Percentiles rank a stretch among this genome's conserved stretches.
phyloP scores from a whole-genome alignment of 2,888 invertebrate species.

The Nipponacmea schrenckii region DNA sequence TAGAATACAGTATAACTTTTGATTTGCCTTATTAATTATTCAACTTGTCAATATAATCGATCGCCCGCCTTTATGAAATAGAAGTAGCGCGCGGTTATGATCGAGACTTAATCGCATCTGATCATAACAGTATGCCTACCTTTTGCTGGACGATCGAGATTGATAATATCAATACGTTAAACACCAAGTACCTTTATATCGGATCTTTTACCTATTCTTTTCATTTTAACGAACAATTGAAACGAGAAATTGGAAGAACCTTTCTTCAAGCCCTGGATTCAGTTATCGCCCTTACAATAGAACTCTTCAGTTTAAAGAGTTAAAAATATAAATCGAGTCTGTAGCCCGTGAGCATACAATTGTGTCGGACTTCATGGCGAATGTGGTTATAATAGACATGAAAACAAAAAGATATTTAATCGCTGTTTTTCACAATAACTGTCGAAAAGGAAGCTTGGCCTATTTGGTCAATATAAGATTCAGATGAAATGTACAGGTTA shows the following conservation, averaged over 20 bases:
- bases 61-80: not conserved
- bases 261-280: not conserved
- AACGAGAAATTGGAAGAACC: not conserved
- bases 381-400: not conserved
- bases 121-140: not conserved
- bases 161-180: not conserved
- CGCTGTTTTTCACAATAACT: not conserved
- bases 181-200: not conserved
- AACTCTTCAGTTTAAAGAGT: not conserved
- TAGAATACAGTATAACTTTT: not conserved
- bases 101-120: not conserved
- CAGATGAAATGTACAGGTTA: not conserved
- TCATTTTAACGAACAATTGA: slow-evolving; percentile 1
- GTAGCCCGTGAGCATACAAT: not conserved
- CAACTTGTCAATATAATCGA: slow-evolving; percentile 6
- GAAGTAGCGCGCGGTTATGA: not conserved
- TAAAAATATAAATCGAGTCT: not conserved
- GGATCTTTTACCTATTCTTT: not conserved
- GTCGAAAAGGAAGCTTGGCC: not conserved
- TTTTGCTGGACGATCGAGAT: not conserved
- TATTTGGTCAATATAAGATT: not conserved
- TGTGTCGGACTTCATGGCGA: not conserved
- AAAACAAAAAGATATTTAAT: not conserved
- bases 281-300: not conserved
- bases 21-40: slow-evolving; percentile 6